Evolutionary conservation across 2,888 invertebrate species (phyloP), one percentile per base, ranked within the genome.

Genomic region (Ormyrus nitidulus): DNA sequence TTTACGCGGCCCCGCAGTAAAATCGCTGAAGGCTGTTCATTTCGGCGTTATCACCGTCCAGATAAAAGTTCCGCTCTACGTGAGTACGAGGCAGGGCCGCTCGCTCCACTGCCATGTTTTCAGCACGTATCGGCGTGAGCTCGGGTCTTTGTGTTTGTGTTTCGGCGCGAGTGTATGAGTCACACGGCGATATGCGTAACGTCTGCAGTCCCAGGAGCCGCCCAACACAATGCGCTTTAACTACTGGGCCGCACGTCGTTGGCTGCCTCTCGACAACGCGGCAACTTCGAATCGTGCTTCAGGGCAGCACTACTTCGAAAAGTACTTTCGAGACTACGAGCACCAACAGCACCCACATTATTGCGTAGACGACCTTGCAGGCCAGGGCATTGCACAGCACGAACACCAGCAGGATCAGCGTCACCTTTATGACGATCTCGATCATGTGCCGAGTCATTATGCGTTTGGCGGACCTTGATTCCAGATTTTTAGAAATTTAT

Each of bases 371-470:
- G n/a, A 84, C 79, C 62, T 85, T 83, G 58, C 82, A 84, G 54
- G 85, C 81, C 62, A 87, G 64, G 6, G 83, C 65, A 80, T 85
- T 87, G 51, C 83, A 80, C 6, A 85, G 81, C 62, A 85, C 79
- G 61, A 86, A 80, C 11, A 86, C 77, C 8, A 84, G 49, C 0
- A 83, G 49, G 48, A 84, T 83, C 6, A 86, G 82, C 6, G 84
- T 77, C 61, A 86, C 77, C 81, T 85, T 86, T 6, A 82, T 61
- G 46, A 79, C 68, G n/a, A 79, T 82, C 69, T 84, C 83, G 8
- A 84, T 44, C 0, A 77, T 76, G n/a, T 80, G 64, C 6, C 81
- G 80, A 71, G 84, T 81, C 74, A 83, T 83, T 64, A 61, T 68
- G 74, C 46, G 56, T 61, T 48, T 58, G 34, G 34, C 34, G 34